Percentiles rank a stretch among this genome's conserved stretches.
phyloP scores from a whole-genome alignment of 2,113 vertebrate genomes.

The Oncorhynchus masou region DNA sequence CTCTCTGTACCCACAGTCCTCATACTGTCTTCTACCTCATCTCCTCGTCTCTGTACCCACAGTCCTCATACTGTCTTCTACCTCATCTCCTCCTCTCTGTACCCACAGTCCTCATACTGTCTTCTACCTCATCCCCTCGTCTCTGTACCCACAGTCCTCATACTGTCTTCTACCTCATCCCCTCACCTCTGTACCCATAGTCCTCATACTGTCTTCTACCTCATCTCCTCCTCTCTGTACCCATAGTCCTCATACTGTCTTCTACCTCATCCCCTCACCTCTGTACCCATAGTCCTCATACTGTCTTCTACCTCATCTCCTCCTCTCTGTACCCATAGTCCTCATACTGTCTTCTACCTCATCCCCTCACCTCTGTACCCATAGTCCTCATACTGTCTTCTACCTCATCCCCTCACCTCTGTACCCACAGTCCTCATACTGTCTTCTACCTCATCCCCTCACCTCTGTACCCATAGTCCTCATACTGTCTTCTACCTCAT shows the following conservation, averaged over 20 bases:
- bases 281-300: too few species aligned
- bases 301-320: too few species aligned
- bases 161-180: not conserved
- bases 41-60: too few species aligned
- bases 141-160: too few species aligned
- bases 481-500: not conserved
- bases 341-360: conserved; percentile 29
- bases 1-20: not conserved
- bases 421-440: not conserved
- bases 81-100: too few species aligned
- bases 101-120: not conserved
- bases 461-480: not conserved
- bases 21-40: too few species aligned
- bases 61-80: not conserved
- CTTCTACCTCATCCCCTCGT: not conserved
- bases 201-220: not conserved
- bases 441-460: not conserved
- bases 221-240: too few species aligned
- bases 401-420: conserved; percentile 26
- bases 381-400: not conserved
- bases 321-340: too few species aligned
- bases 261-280: not conserved
- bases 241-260: not conserved
- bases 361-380: not conserved
- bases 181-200: too few species aligned